These are phyloP conservation scores for Ficedula albicollis DNA, from an alignment of 2,797 vertebrate genomes.

Conservation along the genomic window DNA sequence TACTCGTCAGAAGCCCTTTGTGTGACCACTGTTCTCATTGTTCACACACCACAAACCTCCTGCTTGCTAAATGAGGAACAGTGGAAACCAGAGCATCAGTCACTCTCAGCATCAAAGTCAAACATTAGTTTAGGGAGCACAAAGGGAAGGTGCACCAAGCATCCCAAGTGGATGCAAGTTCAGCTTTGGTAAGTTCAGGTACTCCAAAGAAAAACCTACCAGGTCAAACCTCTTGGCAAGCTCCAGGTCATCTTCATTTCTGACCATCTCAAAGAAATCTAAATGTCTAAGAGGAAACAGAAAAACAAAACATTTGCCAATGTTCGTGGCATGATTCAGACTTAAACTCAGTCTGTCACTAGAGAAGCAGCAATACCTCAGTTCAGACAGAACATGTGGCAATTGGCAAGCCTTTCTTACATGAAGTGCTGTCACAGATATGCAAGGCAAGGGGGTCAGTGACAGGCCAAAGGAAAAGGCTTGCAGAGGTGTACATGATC, in stretches of 20 bases:
- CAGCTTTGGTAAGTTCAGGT: background rate
- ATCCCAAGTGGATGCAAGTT: background rate
- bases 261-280: conserved; percentile 99
- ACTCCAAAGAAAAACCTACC: conserved; percentile 77
- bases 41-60: background rate
- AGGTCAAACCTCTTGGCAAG: conserved; percentile 92
- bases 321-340: background rate
- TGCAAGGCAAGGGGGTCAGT: background rate
- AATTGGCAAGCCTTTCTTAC: background rate
- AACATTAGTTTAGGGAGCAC: background rate
- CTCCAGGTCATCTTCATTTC: conserved; percentile 95
- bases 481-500: background rate
- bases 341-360: background rate
- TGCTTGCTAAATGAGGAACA: background rate
- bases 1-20: background rate
- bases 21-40: background rate
- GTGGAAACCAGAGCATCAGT: background rate
- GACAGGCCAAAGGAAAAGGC: background rate
- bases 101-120: background rate
- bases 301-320: background rate
- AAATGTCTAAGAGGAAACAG: conserved; percentile 84
- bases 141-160: background rate
- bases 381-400: background rate
- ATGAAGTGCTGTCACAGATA: background rate
- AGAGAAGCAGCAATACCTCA: background rate